Conservation (phyloP, 2,797 vertebrate species). For the Enteromius thamalakanensis region DNA sequence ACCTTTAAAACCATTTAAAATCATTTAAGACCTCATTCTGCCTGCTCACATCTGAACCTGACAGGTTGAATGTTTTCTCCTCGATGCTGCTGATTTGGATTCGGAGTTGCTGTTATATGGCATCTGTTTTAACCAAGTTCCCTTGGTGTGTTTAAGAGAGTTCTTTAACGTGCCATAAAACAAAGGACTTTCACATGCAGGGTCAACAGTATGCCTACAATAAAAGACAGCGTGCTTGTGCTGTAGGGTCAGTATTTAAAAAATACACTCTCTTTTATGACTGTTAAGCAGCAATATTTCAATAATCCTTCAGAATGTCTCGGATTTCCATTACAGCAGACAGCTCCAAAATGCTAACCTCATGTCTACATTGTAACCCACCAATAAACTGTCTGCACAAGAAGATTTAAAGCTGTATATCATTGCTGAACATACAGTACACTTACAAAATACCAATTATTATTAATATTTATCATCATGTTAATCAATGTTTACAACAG, state of each 20-base stretch:
- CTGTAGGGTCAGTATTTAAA: constrained; percentile 7
- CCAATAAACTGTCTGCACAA: not conserved
- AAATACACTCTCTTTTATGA: constrained; percentile 7
- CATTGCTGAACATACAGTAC: not conserved
- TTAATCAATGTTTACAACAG: not conserved
- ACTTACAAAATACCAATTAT: not conserved
- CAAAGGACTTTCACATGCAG: not conserved
- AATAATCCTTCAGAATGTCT: constrained; percentile 19
- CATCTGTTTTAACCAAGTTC: constrained; percentile 7
- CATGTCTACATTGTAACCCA: not conserved
- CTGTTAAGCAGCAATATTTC: not conserved
- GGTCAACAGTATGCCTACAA: constrained; percentile 4
- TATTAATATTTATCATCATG: not conserved
- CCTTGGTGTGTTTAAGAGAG: not conserved
- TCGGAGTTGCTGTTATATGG: not conserved
- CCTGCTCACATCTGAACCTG: constrained; percentile 37
- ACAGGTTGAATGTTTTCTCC: constrained; percentile 31
- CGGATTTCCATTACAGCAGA: constrained; percentile 2
- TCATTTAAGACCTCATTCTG: constrained; percentile 47
- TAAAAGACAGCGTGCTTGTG: constrained; percentile 25
- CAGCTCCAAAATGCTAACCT: constrained; percentile 1
- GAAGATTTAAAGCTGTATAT: not conserved
- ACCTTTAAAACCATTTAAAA: constrained; percentile 49
- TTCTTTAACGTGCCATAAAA: not conserved
- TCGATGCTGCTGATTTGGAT: constrained; percentile 15